phyloP scores from a whole-genome alignment of 2,888 invertebrate genomes.

The Sarcophaga rosellei region DNA sequence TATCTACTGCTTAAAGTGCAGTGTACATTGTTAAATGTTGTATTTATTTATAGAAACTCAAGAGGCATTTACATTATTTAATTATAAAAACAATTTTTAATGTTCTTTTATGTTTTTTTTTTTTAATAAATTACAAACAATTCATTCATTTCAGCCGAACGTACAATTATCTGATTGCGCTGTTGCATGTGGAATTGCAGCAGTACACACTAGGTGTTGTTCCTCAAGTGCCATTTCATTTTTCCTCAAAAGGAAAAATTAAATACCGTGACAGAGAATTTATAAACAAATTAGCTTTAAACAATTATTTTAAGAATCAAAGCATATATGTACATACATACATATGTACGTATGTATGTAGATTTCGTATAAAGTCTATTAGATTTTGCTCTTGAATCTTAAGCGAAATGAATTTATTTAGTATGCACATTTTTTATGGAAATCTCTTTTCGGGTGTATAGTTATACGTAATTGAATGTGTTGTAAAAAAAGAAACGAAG shows the following conservation, averaged over 20 bases:
- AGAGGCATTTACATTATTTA: conserved; percentile 34
- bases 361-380: too few species aligned
- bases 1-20: too few species aligned
- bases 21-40: not conserved
- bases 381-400: too few species aligned
- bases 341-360: too few species aligned
- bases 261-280: not conserved
- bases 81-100: conserved; percentile 21
- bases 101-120: too few species aligned
- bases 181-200: conserved; percentile 7
- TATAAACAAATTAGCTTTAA: not conserved
- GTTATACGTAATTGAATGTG: not conserved
- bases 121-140: conserved; percentile 35
- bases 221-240: conserved; percentile 11
- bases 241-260: not conserved
- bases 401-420: too few species aligned
- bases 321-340: too few species aligned
- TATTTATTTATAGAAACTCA: conserved; percentile 9
- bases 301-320: not conserved
- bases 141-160: not conserved
- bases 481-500: not conserved
- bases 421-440: not conserved
- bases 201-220: not conserved
- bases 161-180: conserved; percentile 6
- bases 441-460: not conserved